Base-by-base conservation (phyloP, 2,888 invertebrate species). In the Sminthurides aquaticus region DNA sequence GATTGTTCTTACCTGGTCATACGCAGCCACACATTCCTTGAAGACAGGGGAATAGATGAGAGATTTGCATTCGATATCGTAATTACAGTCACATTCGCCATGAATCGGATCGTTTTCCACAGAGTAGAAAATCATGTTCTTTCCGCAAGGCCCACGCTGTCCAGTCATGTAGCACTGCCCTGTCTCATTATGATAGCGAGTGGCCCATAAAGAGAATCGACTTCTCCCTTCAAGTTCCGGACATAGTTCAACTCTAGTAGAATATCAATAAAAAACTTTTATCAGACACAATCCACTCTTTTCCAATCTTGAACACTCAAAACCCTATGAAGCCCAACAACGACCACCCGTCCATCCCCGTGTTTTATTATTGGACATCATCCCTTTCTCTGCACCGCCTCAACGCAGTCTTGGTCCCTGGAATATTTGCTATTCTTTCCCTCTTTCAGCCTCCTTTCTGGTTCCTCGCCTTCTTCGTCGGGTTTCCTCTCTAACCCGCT, bases 41-140 rank as follows among this genome's bases (percentile, higher is more conserved):
- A 71, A 74, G n/a, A 71, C 72, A 20, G 67, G 56, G 1, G 72
- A 73, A 65, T 73, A 74, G 60, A 74, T 74, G 62, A 74, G 70
- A 60, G 70, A 70, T 58, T 68, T 69, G 65, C 74, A 74, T 66
- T 74, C 72, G 57, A 74, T 73, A 56, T 74, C 74, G 60, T 71
- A 74, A 65, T 74, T 71, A 60, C 74, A 73, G 62, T 74, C 74
- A 61, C 74, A 74, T 59, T 73, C 72, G 52, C 74, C 66, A 18
- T 58, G 57, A 18, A 66, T 55, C 1, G 69, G 57, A 58, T 73
- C 70, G 62, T 68, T 66, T 11, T 69, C 65, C 8, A 71, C 62
- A 48, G 72, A 71, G 67, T 74, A 74, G 67, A 74, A 74, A 66
- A 74, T 71, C 74, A 74, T 74, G 70, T 74, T 73, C 24, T 73